Evolutionary conservation across 2,113 vertebrate genomes (phyloP), one percentile per base, ranked within the genome.

Genomic region (Tachuris rubrigastra): DNA sequence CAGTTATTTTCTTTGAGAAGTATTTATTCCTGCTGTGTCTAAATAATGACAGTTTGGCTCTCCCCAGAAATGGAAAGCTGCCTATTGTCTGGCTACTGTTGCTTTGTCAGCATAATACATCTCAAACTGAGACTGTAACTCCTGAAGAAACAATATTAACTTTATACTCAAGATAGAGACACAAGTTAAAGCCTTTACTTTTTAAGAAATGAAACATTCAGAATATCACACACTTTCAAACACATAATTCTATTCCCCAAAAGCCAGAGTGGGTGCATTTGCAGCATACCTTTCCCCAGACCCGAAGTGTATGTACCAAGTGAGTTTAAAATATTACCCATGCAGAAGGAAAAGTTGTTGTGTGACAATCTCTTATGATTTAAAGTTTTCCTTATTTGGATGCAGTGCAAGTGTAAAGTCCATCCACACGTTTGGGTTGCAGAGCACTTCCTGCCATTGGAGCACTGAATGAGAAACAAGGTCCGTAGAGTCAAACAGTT

Each of bases 361-460:
- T 19, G 20, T 6, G 1, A 82, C 42, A 18, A 37, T 55, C 18
- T 58, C 50, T 93, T n/a, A 95, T 1, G 65, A 56, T 67, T 90
- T 85, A 30, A 96, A 94, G 25, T 59, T 35, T 42, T 88, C 90
- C 68, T 47, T 90, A 39, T 91, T 76, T 94, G 97, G 95, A 27
- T 95, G 94, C 66, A 98, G 75, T 12, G 28, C 7, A 42, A 98
- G 94, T 6, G 89, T 96, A 31, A 98, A 89, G 91, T 98, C 98
- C 66, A 95, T 97, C 98, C 98, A 98, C 0, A 9, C 41, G 49
- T 98, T 98, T 21, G 97, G 97, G 53, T 72, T 96, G 90, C 7
- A 8, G 49, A 98, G 94, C 21, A 97, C 55, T 55, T 86, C 96
- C 80, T 98, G 95, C 98, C 98, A 98, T 0, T 94, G 95, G 22